Percentiles rank a stretch among this genome's conserved stretches.
Evolutionary conservation across 64 coral and sea anemone species (phyloP).

Genomic region (Stichodactyla mertensii): DNA sequence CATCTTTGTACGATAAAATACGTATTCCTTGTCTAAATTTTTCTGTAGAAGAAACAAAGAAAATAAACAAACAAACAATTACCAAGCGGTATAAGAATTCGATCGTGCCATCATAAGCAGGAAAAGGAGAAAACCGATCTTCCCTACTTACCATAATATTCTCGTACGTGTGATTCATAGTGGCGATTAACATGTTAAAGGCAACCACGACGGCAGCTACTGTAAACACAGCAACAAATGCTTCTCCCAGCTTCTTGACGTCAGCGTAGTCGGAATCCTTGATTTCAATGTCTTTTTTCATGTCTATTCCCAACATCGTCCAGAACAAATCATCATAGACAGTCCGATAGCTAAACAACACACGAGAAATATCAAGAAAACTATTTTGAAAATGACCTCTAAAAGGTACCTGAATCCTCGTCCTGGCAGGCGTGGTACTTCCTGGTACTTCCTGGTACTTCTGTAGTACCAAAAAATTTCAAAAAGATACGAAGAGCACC

Average conservation of each 20-base stretch:
- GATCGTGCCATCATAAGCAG: too few species aligned
- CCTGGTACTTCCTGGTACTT: too few species aligned
- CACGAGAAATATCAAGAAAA: not conserved
- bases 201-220: not conserved
- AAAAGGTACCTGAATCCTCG: too few species aligned
- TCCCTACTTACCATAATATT: not conserved
- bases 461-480: too few species aligned
- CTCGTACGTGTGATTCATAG: constrained; percentile 20
- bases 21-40: constrained; percentile 11
- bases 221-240: not conserved
- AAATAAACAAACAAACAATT: not conserved
- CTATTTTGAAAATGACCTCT: too few species aligned
- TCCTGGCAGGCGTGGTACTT: too few species aligned
- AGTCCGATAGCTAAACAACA: not conserved
- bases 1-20: constrained; percentile 18
- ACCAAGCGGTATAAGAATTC: too few species aligned
- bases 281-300: not conserved
- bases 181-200: constrained; percentile 10
- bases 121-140: not conserved
- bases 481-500: too few species aligned
- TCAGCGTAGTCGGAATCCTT: not conserved
- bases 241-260: not conserved
- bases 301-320: not conserved
- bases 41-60: not conserved
- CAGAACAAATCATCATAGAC: constrained; percentile 13